These are phyloP conservation scores for Dioctria rufipes DNA, from an alignment of 2,888 invertebrate genomes.

Conservation along the genomic window DNA sequence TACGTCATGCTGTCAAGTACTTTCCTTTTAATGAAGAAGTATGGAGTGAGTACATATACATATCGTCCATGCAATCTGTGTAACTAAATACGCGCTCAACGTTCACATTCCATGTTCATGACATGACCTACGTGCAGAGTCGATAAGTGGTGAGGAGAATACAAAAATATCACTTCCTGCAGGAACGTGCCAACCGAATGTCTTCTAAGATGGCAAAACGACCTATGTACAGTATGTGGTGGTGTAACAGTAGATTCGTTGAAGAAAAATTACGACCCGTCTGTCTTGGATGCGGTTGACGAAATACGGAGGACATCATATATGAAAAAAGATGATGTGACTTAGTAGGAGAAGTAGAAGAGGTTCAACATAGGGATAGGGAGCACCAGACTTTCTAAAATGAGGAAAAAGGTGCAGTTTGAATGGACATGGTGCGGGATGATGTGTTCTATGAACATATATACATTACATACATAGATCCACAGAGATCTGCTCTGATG, in stretches of 20 bases:
- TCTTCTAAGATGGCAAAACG: constrained; percentile 48
- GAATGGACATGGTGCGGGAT: too few relatives aligned
- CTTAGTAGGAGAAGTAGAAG: neutral
- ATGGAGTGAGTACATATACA: constrained; percentile 40
- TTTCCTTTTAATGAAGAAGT: constrained; percentile 28
- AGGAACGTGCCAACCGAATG: constrained; percentile 46
- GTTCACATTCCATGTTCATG: constrained; percentile 52
- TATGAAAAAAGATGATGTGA: neutral
- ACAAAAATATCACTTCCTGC: constrained; percentile 52
- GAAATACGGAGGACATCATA: constrained; percentile 43
- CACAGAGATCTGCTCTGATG: too few relatives aligned
- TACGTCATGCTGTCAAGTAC: constrained; percentile 43
- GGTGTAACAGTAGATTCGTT: neutral
- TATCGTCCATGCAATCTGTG: constrained; percentile 48
- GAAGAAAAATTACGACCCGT: constrained; percentile 46
- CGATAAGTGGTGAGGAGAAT: constrained; percentile 54
- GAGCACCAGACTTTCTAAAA: too few relatives aligned
- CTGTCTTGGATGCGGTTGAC: constrained; percentile 44
- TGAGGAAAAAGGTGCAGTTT: too few relatives aligned
- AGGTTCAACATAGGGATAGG: too few relatives aligned
- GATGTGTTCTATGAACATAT: neutral
- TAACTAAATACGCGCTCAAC: constrained; percentile 44
- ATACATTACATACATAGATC: too few relatives aligned
- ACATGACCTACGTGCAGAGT: constrained; percentile 58
- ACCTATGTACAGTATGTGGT: neutral